Evolutionary conservation across 2,113 vertebrate genomes (phyloP).

Genomic region (Clinocottus analis): DNA sequence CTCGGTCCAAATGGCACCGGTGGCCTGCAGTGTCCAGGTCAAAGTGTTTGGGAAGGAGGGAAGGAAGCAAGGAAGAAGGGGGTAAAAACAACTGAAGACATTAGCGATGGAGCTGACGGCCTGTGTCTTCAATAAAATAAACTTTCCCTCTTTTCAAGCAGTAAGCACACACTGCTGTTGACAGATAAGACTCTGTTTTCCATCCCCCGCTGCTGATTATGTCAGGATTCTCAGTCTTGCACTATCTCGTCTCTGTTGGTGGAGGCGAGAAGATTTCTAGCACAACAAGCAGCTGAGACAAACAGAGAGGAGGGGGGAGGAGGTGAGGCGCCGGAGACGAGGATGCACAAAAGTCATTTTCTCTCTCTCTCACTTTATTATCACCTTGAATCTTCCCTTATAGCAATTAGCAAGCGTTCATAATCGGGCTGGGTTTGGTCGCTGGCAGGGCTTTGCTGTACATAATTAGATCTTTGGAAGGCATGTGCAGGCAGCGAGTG

Average conservation of each 20-base stretch:
- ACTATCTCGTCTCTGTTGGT: conserved; percentile 26
- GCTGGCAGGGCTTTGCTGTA: conserved; percentile 23
- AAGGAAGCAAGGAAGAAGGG: too few species aligned
- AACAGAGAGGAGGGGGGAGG: not conserved
- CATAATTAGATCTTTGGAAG: conserved; percentile 47
- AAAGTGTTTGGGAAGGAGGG: not conserved
- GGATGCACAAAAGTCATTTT: conserved; percentile 63
- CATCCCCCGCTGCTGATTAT: conserved; percentile 39
- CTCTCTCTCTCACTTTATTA: conserved; percentile 70
- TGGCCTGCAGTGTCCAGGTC: conserved; percentile 45
- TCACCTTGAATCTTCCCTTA: conserved; percentile 60
- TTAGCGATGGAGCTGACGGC: conserved; percentile 7
- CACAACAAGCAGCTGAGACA: conserved; percentile 9
- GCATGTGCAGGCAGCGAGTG: conserved; percentile 38
- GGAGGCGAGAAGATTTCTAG: conserved; percentile 39
- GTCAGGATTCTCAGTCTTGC: conserved; percentile 48
- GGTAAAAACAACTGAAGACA: conserved; percentile 11
- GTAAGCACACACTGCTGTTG: conserved; percentile 36
- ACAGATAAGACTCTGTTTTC: conserved; percentile 66
- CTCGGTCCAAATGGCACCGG: conserved; percentile 47
- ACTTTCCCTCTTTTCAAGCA: conserved; percentile 29
- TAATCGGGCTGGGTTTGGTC: conserved; percentile 55
- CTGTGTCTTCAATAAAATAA: conserved; percentile 33
- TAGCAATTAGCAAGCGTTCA: conserved; percentile 44
- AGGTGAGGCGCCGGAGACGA: conserved; percentile 27